phyloP scores from a whole-genome alignment of 2,797 vertebrate species.

The Sebastes matsubarae region DNA sequence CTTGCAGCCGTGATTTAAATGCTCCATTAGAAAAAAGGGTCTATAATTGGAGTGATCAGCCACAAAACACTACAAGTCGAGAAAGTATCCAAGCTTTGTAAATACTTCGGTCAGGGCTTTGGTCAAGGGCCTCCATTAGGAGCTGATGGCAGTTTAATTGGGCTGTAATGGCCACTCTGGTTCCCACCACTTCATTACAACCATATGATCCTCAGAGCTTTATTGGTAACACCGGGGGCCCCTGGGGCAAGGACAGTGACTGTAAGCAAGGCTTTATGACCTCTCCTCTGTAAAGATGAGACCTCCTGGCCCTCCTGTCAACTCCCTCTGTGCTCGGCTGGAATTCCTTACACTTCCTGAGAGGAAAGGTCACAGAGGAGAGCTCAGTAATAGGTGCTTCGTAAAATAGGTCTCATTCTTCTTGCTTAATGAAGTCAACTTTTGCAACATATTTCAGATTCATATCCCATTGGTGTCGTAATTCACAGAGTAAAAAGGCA shows the following conservation, averaged over 20 bases:
- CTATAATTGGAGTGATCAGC: background rate
- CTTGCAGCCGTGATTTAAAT: slow-evolving; percentile 16
- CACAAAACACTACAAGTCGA: background rate
- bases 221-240: slow-evolving; percentile 52
- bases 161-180: slow-evolving; percentile 62
- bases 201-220: slow-evolving; percentile 71
- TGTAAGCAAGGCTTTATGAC: slow-evolving; percentile 62
- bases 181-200: slow-evolving; percentile 72
- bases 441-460: slow-evolving; percentile 16
- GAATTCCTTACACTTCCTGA: slow-evolving; percentile 69
- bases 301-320: slow-evolving; percentile 52
- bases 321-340: slow-evolving; percentile 52
- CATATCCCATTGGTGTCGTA: slow-evolving; percentile 28
- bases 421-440: background rate
- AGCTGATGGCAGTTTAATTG: slow-evolving; percentile 70
- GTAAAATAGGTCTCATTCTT: slow-evolving; percentile 13
- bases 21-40: background rate
- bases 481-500: slow-evolving; percentile 25
- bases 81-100: slow-evolving; percentile 11
- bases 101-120: slow-evolving; percentile 22
- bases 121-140: slow-evolving; percentile 58
- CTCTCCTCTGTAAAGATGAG: slow-evolving; percentile 54
- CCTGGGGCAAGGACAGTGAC: slow-evolving; percentile 50
- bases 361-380: slow-evolving; percentile 42
- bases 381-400: slow-evolving; percentile 12